Conservation (phyloP, 2,113 vertebrate species). For the Callospermophilus lateralis region DNA sequence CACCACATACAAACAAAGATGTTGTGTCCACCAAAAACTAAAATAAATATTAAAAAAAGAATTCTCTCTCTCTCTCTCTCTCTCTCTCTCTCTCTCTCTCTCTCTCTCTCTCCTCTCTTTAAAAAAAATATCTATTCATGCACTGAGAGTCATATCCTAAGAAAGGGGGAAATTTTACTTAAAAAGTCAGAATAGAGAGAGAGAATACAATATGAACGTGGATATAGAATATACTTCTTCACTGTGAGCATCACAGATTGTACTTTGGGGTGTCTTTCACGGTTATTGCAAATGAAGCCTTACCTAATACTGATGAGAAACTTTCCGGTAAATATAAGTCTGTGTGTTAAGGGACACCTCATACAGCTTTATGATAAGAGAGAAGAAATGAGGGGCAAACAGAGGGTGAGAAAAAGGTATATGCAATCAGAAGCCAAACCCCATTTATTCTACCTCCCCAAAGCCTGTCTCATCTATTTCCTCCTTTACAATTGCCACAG, state of each 20-base stretch:
- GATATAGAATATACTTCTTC: slow-evolving; percentile 53
- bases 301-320: slow-evolving; percentile 53
- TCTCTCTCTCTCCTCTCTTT: too few relatives aligned
- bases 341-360: slow-evolving; percentile 54
- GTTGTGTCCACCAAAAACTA: too few relatives aligned
- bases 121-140: too few relatives aligned
- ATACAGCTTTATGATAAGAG: slow-evolving; percentile 33
- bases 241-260: slow-evolving; percentile 50
- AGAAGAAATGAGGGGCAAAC: neutral
- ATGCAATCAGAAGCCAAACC: slow-evolving; percentile 20
- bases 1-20: too few relatives aligned
- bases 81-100: too few relatives aligned
- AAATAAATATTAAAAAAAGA: too few relatives aligned
- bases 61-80: too few relatives aligned
- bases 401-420: slow-evolving; percentile 44
- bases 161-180: neutral
- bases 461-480: slow-evolving; percentile 36
- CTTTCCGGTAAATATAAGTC: slow-evolving; percentile 49
- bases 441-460: slow-evolving; percentile 34
- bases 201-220: neutral
- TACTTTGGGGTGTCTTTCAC: slow-evolving; percentile 66
- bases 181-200: slow-evolving; percentile 15
- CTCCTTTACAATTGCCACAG: slow-evolving; percentile 34
- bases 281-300: slow-evolving; percentile 65
- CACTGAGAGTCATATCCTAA: neutral